Evolutionary conservation across 1,140 invertebrate genomes (phyloP).

Genomic region (Drosophila obscura): DNA sequence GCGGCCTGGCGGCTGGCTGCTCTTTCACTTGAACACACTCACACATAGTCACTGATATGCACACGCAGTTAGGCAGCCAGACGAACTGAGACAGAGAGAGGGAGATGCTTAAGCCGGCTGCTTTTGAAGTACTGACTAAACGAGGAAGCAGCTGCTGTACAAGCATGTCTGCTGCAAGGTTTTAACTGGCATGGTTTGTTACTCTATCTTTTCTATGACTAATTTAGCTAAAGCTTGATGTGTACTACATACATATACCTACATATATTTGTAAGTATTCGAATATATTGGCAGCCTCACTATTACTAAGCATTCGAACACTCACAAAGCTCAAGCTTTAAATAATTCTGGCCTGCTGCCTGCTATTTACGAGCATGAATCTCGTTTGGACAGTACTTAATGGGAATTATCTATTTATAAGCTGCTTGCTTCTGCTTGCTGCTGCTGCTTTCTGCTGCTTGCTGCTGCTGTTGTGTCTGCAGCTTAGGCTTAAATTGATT

Average conservation of each 20-base stretch:
- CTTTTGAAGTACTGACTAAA: background rate
- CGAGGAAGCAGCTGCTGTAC: no score
- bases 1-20: background rate
- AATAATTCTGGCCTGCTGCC: no score
- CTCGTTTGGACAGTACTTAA: conserved; percentile 20
- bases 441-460: conserved; percentile 30
- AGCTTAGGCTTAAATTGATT: conserved; percentile 47
- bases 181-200: no score
- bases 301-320: no score
- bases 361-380: no score
- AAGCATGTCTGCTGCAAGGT: no score
- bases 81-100: background rate
- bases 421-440: conserved; percentile 16
- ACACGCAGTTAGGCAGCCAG: conserved; percentile 9
- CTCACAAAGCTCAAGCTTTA: no score
- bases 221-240: no score
- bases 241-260: no score
- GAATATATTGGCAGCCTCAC: no score
- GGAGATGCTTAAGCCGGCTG: conserved; percentile 32
- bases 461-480: conserved; percentile 20
- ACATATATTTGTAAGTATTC: no score
- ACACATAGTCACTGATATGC: background rate
- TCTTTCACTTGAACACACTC: conserved; percentile 37
- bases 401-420: conserved; percentile 58
- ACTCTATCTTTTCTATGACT: no score